Base-by-base conservation (phyloP, 2,888 invertebrate genomes). In the Oxytorus armatus region DNA sequence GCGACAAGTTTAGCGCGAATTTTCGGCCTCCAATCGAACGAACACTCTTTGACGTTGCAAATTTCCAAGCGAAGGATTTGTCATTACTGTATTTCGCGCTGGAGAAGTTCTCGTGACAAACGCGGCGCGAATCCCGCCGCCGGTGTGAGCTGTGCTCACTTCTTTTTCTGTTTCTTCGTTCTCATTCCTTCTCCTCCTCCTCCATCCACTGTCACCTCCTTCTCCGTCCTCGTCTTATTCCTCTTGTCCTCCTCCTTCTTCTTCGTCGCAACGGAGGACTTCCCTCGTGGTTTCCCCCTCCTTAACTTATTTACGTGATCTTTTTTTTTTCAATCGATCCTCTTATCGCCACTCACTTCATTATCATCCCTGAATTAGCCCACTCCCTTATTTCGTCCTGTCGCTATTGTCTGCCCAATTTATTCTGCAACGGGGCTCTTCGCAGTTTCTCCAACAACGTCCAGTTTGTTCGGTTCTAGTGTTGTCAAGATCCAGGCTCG, bases 311-410 rank as follows among this genome's bases (percentile, higher is more conserved):
- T 23, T 14, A 11, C 3, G 39, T 21, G 51, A 21, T 21, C n/a
- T 61, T 39, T 42, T 59, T 16, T 25, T 21, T 63, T 11, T 3
- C 36, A 25, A 25, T 68, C 25, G 23, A 23, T 8, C 51, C n/a
- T 21, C n/a, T 61, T 51, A 44, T 63, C 83, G 84, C 83, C 77
- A 85, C 68, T 83, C 86, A 85, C 86, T 87, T 85, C 84, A 85
- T 85, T 87, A 85, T 86, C 86, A 82, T 84, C 80, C 83, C 83
- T 80, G 14, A 44, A 16, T 25, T 49, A 63, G 47, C 16, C 47
- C n/a, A 29, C 2, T 5, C 11, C 3, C 42, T 42, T 11, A n/a
- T 42, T 42, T 11, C 11, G 1, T n/a, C 3, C 42, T n/a, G 11
- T 42, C 42, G 8, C 29, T 11, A 42, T 42, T n/a, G 8, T 10